Conservation (phyloP, 2,888 invertebrate genomes). For the Eupithecia dodoneata region DNA sequence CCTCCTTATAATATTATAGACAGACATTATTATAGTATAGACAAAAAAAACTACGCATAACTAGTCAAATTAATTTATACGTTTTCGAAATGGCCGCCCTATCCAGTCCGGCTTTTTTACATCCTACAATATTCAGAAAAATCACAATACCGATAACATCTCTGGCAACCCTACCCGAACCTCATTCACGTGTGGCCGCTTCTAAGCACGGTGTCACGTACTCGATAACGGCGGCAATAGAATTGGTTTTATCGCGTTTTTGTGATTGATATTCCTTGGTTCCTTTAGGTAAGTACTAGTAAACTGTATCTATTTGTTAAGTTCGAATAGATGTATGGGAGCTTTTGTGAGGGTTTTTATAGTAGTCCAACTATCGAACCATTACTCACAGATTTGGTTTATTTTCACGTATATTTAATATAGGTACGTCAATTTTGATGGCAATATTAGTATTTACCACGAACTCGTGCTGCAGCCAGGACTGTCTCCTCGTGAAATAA, state of each 20-base stretch:
- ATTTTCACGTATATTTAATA: not conserved
- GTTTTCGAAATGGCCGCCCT: not conserved
- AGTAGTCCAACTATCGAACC: not conserved
- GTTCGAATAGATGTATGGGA: not conserved
- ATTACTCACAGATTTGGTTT: not conserved
- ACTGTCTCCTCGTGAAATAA: not conserved
- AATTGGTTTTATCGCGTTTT: conserved; percentile 38
- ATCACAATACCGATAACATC: conserved; percentile 16
- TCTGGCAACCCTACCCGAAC: conserved; percentile 40
- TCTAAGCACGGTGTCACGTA: conserved; percentile 46
- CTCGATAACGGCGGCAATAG: conserved; percentile 48
- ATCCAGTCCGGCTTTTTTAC: not conserved
- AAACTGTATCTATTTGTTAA: conserved; percentile 8
- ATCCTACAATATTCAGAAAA: not conserved
- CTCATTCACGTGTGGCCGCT: conserved; percentile 44
- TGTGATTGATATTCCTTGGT: conserved; percentile 34
- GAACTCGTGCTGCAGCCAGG: not conserved
- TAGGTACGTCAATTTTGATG: not conserved
- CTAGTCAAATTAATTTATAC: not conserved
- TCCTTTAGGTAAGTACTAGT: conserved; percentile 14
- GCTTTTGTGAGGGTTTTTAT: not conserved
- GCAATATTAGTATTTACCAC: not conserved
- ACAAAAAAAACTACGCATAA: not conserved
- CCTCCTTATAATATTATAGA: too few species aligned
- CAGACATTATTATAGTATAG: too few species aligned